Base-by-base conservation (phyloP, 2,797 vertebrate genomes). In the Chaunax sp. region DNA sequence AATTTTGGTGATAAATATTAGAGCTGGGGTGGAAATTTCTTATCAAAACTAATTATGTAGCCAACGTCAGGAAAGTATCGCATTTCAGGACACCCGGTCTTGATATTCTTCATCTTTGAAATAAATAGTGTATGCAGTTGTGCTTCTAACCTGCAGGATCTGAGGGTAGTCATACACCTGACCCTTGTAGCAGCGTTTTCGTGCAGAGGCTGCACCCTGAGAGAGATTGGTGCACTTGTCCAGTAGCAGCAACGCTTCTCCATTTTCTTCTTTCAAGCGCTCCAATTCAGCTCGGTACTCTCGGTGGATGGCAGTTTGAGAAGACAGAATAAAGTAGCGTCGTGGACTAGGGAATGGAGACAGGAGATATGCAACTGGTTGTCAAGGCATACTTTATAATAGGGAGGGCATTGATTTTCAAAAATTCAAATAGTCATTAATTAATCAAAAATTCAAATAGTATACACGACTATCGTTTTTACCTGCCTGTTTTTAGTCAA, bases 201-300 rank as follows among this genome's bases (percentile, higher is more conserved):
- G 92, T 47, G 91, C 77, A 0, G 93, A 91, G 3, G 93, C 92
- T 12, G 92, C 77, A 0, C 95, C 97, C 56, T 98, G 96, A 0
- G 98, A 98, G 11, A 99, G 96, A 75, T 98, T 97, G 69, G 94
- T 96, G 52, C 98, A 99, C 56, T 97, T 98, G 81, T 98, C 96
- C 2, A 99, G 83, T 30, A 99, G 91, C n/a, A 99, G 87, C 63
- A 98, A 85, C 0, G 96, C 94, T 59, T 98, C 96, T 25, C 94
- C 94, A 0, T 98, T 96, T 81, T 96, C 96, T 78, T 96, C 94
- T 69, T 98, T 96, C 68, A 99, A 90, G 44, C 95, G 92, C 69
- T 97, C 97, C 55, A 99, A 60, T 18, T 98, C 97, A 5, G 94
- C 87, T 0, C 92, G 94, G 82, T 97, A 99, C 70, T 99, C 98